Evolutionary conservation across 1,140 invertebrate genomes (phyloP), one percentile per base, ranked within the genome.

Genomic region (Olivierus martensii): DNA sequence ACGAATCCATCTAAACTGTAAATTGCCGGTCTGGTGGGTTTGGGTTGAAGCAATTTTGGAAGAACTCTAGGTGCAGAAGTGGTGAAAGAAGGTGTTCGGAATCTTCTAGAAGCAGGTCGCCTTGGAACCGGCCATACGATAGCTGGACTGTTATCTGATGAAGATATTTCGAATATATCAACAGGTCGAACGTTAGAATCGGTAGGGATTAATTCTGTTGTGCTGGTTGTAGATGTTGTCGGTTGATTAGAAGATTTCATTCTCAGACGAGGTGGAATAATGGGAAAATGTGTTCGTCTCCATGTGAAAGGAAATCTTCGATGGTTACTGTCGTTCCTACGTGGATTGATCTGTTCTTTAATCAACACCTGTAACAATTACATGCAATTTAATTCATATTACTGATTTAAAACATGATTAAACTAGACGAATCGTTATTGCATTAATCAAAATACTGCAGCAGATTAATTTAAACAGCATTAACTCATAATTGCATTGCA

Each of bases 1-100:
- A 65, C 62, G 34, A 61, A 65, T 5, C 63, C 63, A 38, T 65
- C 58, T 21, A 65, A 46, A 28, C 53, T 57, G 54, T 65, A 65
- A 49, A 62, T 64, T 35, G 61, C 61, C 0, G 63, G 63, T 18
- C 63, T 49, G 2, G 55, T 59, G 12, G 54, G 57, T 52, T 60
- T 59, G 1, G 59, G 57, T 21, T 58, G 53, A 14, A 63, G 49
- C 28, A 65, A 53, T 35, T 61, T 61, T 22, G 52, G 54, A 19
- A 59, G 42, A 17, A 52, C 35, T 14, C 44, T 38, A 1, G 57
- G 57, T 19, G 28, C 45, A 2, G 57, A 46, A 3, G 53, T 58
- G 7, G 57, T 58, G 2, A 51, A 50, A 2, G 56, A 45, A 5
- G 51, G 56, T 9, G 52, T 38, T 35, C 51, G 51, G 18, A 54